Conservation (phyloP, 2,888 invertebrate species). For the Cotesia congregata region DNA sequence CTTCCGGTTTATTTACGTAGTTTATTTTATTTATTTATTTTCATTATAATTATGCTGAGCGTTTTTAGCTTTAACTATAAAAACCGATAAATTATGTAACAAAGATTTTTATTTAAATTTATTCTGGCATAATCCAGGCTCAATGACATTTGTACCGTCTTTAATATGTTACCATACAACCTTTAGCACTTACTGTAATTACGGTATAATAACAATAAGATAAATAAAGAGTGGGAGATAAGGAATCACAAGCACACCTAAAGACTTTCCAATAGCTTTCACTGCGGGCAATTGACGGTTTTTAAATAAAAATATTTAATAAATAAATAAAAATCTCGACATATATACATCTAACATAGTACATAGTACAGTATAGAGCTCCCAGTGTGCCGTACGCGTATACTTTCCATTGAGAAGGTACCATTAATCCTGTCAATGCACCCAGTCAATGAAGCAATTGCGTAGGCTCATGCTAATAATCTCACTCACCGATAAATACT, state of each 20-base stretch:
- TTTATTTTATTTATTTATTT: not conserved
- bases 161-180: not conserved
- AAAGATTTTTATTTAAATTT: not conserved
- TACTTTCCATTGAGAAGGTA: slow-evolving; percentile 19
- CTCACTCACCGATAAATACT: slow-evolving; percentile 23
- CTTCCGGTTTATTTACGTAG: not conserved
- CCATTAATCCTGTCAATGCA: slow-evolving; percentile 54
- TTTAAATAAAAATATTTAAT: slow-evolving; percentile 7
- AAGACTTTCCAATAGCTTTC: slow-evolving; percentile 40
- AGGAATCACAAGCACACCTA: slow-evolving; percentile 14
- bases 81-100: too few relatives aligned
- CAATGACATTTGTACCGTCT: not conserved
- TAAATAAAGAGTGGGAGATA: slow-evolving; percentile 24
- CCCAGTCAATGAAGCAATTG: slow-evolving; percentile 68
- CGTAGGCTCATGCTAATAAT: slow-evolving; percentile 58
- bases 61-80: too few relatives aligned
- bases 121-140: not conserved
- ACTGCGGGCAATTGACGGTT: slow-evolving; percentile 32
- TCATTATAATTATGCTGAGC: too few relatives aligned
- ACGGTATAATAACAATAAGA: slow-evolving; percentile 4
- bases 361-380: too few relatives aligned
- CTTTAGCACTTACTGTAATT: not conserved
- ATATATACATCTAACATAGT: not conserved
- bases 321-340: slow-evolving; percentile 19
- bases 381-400: slow-evolving; percentile 3